phyloP scores from a whole-genome alignment of 2,113 vertebrate species.

The Danio rerio region DNA sequence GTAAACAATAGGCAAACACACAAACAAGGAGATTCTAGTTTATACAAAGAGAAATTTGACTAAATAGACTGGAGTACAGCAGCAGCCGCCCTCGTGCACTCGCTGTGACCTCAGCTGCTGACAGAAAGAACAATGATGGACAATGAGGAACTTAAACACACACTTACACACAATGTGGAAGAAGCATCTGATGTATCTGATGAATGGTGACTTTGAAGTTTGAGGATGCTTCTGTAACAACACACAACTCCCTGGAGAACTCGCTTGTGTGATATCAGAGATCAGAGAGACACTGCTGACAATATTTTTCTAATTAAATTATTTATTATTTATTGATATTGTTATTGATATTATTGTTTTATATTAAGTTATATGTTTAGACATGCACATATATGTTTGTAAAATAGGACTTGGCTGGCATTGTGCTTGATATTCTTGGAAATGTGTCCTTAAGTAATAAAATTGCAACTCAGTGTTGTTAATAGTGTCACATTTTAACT shows the following conservation, averaged over 20 bases:
- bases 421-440: no score
- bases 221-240: not conserved
- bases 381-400: no score
- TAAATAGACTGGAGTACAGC: not conserved
- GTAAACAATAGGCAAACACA: conserved; percentile 17
- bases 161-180: not conserved
- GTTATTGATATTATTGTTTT: no score
- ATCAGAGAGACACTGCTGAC: no score
- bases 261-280: not conserved
- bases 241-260: not conserved
- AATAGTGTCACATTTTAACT: no score
- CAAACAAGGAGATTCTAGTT: not conserved
- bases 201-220: conserved; percentile 22
- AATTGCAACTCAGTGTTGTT: no score
- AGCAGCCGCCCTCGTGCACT: not conserved
- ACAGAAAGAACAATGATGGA: conserved; percentile 24
- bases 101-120: not conserved
- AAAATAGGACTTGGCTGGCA: no score
- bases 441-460: no score
- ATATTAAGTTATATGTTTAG: no score
- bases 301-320: no score
- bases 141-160: conserved; percentile 5
- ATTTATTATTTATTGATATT: no score
- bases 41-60: not conserved
- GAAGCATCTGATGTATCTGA: not conserved